Percentiles rank a stretch among this genome's conserved stretches.
Evolutionary conservation across 2,113 vertebrate species (phyloP).

Genomic region (Pseudonaja textilis): DNA sequence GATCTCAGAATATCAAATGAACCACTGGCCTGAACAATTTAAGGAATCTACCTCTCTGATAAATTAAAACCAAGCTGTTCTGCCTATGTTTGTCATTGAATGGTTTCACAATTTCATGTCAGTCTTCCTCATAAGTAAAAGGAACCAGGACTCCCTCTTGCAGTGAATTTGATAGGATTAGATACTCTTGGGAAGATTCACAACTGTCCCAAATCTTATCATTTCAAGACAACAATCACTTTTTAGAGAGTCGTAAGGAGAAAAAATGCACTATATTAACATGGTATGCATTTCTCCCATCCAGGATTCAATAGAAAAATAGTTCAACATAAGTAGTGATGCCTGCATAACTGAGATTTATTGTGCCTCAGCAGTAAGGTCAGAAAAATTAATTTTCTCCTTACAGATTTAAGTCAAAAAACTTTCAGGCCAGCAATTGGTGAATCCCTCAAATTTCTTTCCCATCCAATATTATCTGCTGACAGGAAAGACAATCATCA

Average conservation of each 20-base stretch:
- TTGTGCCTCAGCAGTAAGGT: background rate
- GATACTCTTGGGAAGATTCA: background rate
- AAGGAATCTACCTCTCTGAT: background rate
- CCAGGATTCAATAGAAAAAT: background rate
- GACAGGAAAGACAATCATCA: background rate
- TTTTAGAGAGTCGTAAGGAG: background rate
- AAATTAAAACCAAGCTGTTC: background rate
- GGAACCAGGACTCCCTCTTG: background rate
- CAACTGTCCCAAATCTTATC: background rate
- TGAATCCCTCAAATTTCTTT: background rate
- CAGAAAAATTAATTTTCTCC: background rate
- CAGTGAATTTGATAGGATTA: background rate
- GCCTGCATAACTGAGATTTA: background rate
- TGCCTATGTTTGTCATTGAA: background rate
- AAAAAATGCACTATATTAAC: background rate
- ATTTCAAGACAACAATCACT: background rate
- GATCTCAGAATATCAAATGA: background rate
- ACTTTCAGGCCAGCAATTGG: background rate
- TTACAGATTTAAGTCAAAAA: background rate
- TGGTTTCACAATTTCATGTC: background rate
- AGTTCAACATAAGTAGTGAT: background rate
- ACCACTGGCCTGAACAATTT: background rate
- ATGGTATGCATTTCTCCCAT: background rate
- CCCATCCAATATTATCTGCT: background rate
- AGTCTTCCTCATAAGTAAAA: background rate